Conservation (phyloP, 2,888 invertebrate genomes). For the Cinara cedri region DNA sequence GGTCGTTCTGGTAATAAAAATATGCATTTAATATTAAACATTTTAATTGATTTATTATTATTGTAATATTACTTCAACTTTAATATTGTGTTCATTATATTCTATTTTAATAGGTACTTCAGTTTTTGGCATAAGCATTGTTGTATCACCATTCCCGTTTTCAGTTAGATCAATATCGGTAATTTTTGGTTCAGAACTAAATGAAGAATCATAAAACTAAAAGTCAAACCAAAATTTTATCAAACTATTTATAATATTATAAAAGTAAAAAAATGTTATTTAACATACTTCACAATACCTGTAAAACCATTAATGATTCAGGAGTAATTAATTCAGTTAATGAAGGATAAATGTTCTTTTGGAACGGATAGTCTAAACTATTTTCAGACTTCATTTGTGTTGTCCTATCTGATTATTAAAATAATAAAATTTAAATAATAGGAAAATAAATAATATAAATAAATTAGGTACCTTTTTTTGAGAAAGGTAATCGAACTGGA, state of each 20-base stretch:
- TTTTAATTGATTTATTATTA: background rate
- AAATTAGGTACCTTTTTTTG: slow-evolving; percentile 26
- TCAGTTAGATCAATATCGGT: slow-evolving; percentile 13
- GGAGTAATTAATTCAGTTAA: slow-evolving; percentile 34
- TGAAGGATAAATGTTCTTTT: slow-evolving; percentile 40
- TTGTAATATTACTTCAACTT: slow-evolving; percentile 33
- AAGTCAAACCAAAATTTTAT: slow-evolving; percentile 11
- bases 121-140: background rate
- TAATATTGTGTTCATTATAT: slow-evolving; percentile 32
- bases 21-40: background rate
- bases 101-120: slow-evolving; percentile 36
- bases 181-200: slow-evolving; percentile 21
- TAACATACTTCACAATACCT: slow-evolving; percentile 12
- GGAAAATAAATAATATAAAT: background rate
- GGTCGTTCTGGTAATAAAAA: slow-evolving; percentile 19
- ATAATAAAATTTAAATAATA: background rate
- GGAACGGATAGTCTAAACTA: slow-evolving; percentile 44
- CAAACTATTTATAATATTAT: background rate
- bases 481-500: slow-evolving; percentile 38
- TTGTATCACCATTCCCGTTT: background rate
- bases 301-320: slow-evolving; percentile 45
- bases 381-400: slow-evolving; percentile 37
- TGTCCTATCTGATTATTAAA: slow-evolving; percentile 35
- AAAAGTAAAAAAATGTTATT: too few species aligned
- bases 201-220: slow-evolving; percentile 52